phyloP scores from a whole-genome alignment of 1,140 invertebrate species.

The Oedothorax gibbosus region DNA sequence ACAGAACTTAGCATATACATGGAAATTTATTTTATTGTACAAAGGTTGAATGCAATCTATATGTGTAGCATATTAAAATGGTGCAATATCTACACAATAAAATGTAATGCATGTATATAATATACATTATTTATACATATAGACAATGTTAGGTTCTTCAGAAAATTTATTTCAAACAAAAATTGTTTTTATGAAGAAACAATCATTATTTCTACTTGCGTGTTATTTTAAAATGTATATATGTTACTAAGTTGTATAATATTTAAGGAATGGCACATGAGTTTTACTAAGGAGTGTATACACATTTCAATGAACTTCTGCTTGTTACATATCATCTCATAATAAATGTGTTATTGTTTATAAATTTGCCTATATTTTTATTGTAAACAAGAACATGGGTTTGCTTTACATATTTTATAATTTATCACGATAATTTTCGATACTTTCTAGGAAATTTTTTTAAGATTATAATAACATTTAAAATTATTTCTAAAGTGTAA shows the following conservation, averaged over 20 bases:
- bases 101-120: neutral
- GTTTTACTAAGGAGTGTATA: conserved; percentile 49
- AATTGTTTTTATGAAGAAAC: neutral
- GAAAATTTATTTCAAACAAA: neutral
- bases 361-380: neutral
- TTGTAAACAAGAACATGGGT: too few species aligned
- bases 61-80: too few species aligned
- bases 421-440: too few species aligned
- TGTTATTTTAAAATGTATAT: conserved; percentile 32
- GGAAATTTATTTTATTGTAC: too few species aligned
- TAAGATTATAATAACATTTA: too few species aligned
- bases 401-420: too few species aligned
- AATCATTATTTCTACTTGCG: conserved; percentile 2
- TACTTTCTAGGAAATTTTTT: too few species aligned
- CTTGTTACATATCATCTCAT: conserved; percentile 57
- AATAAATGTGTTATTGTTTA: conserved; percentile 51
- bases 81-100: neutral
- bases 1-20: too few species aligned
- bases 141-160: conserved; percentile 2
- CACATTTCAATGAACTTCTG: conserved; percentile 37
- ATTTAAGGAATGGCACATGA: conserved; percentile 40
- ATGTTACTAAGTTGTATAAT: neutral
- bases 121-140: conserved; percentile 11
- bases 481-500: too few species aligned
- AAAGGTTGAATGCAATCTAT: too few species aligned